phyloP scores from a whole-genome alignment of 2,797 vertebrate species.

The Orestias chungarensis region DNA sequence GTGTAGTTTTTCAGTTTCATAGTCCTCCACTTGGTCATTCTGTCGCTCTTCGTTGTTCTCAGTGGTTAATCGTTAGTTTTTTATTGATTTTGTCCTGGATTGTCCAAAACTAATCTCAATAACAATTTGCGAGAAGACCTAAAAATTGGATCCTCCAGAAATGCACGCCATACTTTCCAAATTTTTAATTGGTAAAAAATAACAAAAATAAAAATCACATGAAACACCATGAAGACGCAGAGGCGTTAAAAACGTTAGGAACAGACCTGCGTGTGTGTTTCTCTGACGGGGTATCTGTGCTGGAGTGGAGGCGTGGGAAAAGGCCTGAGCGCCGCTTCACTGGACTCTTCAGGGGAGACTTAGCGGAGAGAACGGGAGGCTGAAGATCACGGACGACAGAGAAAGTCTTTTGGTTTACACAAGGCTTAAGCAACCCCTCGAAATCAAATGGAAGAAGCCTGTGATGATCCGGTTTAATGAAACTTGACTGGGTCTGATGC shows the following conservation, averaged over 20 bases:
- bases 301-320: constrained; percentile 93
- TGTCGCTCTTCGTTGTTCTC: no score
- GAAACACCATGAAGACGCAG: background rate
- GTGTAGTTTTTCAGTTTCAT: no score
- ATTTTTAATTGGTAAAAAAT: background rate
- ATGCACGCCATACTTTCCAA: background rate
- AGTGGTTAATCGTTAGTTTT: no score
- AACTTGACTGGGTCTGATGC: background rate
- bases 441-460: background rate
- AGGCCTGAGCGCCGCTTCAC: constrained; percentile 95
- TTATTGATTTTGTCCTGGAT: no score
- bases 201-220: background rate
- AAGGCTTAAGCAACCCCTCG: background rate
- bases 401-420: background rate
- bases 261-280: constrained; percentile 84
- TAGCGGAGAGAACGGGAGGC: constrained; percentile 85
- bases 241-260: background rate
- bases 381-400: constrained; percentile 54
- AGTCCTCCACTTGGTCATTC: no score
- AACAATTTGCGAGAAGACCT: no score
- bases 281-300: constrained; percentile 86
- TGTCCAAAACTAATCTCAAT: no score
- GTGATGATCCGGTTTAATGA: background rate
- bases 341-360: constrained; percentile 93
- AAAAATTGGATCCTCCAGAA: no score